These are phyloP conservation scores for Meandrina meandrites DNA, from an alignment of 92 coral and sea anemone species.

Conservation along the genomic window DNA sequence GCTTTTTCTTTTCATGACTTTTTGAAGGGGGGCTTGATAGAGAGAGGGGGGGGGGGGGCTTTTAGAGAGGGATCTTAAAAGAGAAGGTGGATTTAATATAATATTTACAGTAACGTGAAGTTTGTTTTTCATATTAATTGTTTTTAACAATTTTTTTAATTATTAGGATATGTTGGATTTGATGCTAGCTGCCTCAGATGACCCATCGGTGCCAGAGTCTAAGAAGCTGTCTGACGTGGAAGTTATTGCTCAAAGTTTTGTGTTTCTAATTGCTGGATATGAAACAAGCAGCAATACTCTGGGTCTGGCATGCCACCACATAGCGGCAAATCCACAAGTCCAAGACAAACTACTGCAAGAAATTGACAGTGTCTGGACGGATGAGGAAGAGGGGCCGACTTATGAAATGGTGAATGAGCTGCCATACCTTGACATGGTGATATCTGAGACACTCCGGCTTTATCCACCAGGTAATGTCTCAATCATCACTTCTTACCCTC, in stretches of 20 bases:
- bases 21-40: too few relatives aligned
- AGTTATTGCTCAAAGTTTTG: slow-evolving; percentile 67
- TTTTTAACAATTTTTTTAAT: neutral
- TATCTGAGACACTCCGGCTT: slow-evolving; percentile 69
- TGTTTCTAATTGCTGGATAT: slow-evolving; percentile 78
- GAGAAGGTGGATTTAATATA: too few relatives aligned
- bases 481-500: neutral
- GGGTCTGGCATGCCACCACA: slow-evolving; percentile 58
- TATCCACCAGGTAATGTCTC: slow-evolving; percentile 65
- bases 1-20: too few relatives aligned
- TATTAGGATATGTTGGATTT: slow-evolving; percentile 70
- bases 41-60: too few relatives aligned
- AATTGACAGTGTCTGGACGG: slow-evolving; percentile 73
- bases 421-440: slow-evolving; percentile 74
- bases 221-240: slow-evolving; percentile 73
- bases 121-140: neutral
- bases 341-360: slow-evolving; percentile 76
- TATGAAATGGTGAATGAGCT: slow-evolving; percentile 63
- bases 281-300: slow-evolving; percentile 77
- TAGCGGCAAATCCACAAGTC: slow-evolving; percentile 76
- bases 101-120: too few relatives aligned
- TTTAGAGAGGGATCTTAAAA: too few relatives aligned
- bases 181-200: slow-evolving; percentile 61
- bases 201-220: slow-evolving; percentile 26
- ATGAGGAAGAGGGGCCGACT: slow-evolving; percentile 60